Evolutionary conservation across 2,113 vertebrate genomes (phyloP), one percentile per base, ranked within the genome.

Genomic region (Lagopus muta): DNA sequence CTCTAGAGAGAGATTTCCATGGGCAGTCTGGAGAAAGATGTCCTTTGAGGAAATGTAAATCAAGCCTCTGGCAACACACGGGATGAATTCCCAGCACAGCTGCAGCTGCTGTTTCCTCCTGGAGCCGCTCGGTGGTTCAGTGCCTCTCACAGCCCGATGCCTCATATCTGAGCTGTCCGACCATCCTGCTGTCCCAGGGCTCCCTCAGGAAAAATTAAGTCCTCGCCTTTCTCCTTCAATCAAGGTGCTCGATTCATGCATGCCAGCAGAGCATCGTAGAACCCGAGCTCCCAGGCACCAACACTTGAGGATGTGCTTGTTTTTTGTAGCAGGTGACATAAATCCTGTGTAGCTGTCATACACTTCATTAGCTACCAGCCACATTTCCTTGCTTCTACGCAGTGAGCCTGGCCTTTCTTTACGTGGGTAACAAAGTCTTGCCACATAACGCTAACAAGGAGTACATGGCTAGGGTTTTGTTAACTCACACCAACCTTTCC

Each of bases 281-380:
- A 22, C 20, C 32, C 22, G 40, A 36, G 38, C 47, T 87, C 78
- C 50, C 62, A 78, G 77, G 61, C 61, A 80, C 43, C 43, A 75
- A 45, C 1, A 14, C 27, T 71, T 48, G 28, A 76, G 77, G 36
- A 89, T 17, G 40, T 61, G 54, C 52, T 82, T 21, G 22, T n/a
- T 86, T 92, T 94, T 95, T 84, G 87, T 20, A 93, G 78, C 61
- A 86, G 42, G 42, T 36, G 28, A 91, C 93, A 89, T 34, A 91
- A 91, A 67, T 3, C 2, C 40, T 54, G 4, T 65, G 52, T 32
- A 52, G 40, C 73, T 94, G 74, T 86, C 66, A 45, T 40, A 84
- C 40, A 61, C 93, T 69, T 91, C 69, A 75, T 94, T 71, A 88
- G 43, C 78, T 90, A 71, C 30, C 30, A 84, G 25, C 48, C 69